Percentiles rank a stretch among this genome's conserved stretches.
Evolutionary conservation across 2,113 vertebrate species (phyloP).

Genomic region (Tenrec ecaudatus): DNA sequence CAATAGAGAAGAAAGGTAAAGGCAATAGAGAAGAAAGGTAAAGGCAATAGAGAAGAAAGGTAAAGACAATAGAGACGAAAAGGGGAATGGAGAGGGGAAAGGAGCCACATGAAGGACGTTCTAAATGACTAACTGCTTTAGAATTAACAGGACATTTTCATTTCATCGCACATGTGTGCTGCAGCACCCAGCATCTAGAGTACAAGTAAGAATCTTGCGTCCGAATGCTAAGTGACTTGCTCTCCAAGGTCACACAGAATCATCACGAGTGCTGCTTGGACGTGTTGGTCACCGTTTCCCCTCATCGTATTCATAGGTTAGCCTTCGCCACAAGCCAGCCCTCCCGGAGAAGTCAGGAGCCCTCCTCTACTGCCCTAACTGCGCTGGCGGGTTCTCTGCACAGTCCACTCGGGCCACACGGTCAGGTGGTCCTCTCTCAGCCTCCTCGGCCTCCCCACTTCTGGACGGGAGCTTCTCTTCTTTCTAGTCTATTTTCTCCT

Average conservation of each 20-base stretch:
- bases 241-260: no score
- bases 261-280: no score
- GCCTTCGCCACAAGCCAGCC: neutral
- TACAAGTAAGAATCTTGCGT: neutral
- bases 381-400: neutral
- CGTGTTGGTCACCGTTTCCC: neutral
- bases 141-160: no score
- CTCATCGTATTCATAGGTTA: neutral
- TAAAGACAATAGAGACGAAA: neutral
- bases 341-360: neutral
- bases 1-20: no score
- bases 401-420: neutral
- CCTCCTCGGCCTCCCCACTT: neutral
- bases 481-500: neutral
- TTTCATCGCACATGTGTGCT: no score
- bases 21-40: rapidly evolving
- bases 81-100: neutral
- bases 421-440: rapidly evolving
- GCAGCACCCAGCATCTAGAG: rapidly evolving
- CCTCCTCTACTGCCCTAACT: neutral
- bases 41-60: no score
- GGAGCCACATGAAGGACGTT: rapidly evolving
- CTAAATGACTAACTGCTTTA: neutral
- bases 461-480: neutral
- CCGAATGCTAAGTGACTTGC: no score